Base-by-base conservation (phyloP, 2,797 vertebrate genomes). In the Anas bernieri region DNA sequence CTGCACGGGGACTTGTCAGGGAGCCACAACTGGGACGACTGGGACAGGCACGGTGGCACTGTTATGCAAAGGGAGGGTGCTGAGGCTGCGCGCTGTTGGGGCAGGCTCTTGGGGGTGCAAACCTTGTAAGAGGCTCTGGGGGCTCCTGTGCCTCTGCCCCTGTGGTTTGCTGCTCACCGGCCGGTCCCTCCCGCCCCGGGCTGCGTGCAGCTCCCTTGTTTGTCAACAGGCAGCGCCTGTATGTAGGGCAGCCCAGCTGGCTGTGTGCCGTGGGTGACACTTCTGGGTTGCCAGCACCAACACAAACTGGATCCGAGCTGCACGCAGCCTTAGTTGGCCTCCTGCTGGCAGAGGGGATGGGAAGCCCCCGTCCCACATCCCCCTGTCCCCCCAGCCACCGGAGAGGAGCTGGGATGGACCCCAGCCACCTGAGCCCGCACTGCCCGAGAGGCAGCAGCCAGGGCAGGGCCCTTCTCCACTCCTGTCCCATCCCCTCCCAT, bases 321-420 rank as follows among this genome's bases (percentile, higher is more conserved):
- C 99, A 11, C 96, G 98, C 93, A 99, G 98, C 0, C 81, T 98
- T 92, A 98, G 98, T 26, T 98, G 97, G 98, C 98, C 98, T 0
- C 98, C 98, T 20, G 98, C 98, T 94, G 2, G 30, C 85, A 76
- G n/a, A 21, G 70, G 48, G 70, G 61, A 61, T 1, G 6, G 54
- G 55, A 52, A 58, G 1, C 39, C 12, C 23, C 72, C 2, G 0
- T 33, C 77, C 39, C 79, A 46, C 23, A 6, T 58, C 14, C 6
- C 18, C 16, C 26, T 58, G 10, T 7, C 11, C 15, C 5, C 13
- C 1, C 0, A 1, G 25, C 26, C 15, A 25, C 0, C 2, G 7
- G 7, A 15, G 15, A 20, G n/a, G 16, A 22, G 15, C 31, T 43
- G 63, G 55, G 25, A 59, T 11, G 59, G 63, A 31, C 7, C 28